These are phyloP conservation scores for Mythimna ferrago DNA, from an alignment of 2,888 invertebrate genomes.

Conservation along the genomic window DNA sequence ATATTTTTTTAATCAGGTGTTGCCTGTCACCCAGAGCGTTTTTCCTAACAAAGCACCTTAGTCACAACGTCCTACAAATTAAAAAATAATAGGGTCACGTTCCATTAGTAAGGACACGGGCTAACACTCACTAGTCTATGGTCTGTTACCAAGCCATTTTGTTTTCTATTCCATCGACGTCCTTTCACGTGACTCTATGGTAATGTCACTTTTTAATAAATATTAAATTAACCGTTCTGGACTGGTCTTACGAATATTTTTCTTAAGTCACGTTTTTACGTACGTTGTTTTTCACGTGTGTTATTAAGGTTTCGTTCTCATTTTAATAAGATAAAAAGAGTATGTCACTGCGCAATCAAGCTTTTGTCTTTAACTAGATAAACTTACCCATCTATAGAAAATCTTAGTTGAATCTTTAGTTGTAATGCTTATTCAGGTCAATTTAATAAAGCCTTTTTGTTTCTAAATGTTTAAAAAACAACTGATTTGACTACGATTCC, in stretches of 20 bases:
- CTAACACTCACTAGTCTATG: conserved; percentile 22
- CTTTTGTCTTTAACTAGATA: background rate
- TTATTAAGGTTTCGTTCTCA: conserved; percentile 13
- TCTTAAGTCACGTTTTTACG: conserved; percentile 44
- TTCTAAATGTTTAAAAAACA: background rate
- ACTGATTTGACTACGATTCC: background rate
- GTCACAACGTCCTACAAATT: conserved; percentile 6
- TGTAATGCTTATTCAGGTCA: background rate
- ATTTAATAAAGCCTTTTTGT: background rate
- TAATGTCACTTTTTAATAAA: conserved; percentile 55
- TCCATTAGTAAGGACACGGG: conserved; percentile 32
- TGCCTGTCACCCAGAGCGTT: conserved; percentile 5
- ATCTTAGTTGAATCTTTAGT: background rate
- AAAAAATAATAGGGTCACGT: conserved; percentile 25
- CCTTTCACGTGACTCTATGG: conserved; percentile 68
- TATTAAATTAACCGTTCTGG: conserved; percentile 41
- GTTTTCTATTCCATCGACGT: conserved; percentile 47
- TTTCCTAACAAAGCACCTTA: background rate
- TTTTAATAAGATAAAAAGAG: conserved; percentile 1
- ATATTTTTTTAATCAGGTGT: conserved; percentile 10
- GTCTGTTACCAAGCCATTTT: conserved; percentile 43
- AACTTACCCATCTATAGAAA: background rate
- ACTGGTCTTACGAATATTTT: conserved; percentile 30
- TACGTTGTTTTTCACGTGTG: conserved; percentile 44
- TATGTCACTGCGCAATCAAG: background rate